Percentiles rank a stretch among this genome's conserved stretches.
phyloP scores from a whole-genome alignment of 2,113 vertebrate genomes.

The Equus quagga region DNA sequence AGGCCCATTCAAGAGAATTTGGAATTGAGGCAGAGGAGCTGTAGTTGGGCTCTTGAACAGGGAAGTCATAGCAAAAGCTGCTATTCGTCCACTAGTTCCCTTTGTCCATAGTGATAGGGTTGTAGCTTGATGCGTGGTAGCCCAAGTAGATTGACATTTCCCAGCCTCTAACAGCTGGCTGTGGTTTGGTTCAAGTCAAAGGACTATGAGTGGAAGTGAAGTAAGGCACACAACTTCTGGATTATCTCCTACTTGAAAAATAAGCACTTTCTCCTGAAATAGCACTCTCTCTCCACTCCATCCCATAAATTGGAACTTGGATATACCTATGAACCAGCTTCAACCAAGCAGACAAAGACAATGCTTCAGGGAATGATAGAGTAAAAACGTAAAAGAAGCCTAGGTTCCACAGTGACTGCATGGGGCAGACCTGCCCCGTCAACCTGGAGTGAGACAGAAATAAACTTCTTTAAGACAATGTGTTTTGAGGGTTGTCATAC shows the following conservation, averaged over 20 bases:
- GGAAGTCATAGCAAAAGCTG: neutral
- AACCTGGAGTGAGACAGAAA: neutral
- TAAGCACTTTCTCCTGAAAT: neutral
- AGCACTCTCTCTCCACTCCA: neutral
- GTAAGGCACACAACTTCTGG: neutral
- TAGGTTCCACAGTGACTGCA: neutral
- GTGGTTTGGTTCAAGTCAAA: neutral
- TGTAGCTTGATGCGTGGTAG: neutral
- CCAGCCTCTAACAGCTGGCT: neutral
- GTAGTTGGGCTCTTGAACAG: neutral
- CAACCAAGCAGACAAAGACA: neutral
- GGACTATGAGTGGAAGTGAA: neutral
- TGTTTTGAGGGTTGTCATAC: neutral
- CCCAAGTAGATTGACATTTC: neutral
- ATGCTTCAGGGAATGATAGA: neutral
- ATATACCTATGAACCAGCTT: neutral
- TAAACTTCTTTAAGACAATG: neutral
- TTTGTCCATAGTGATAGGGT: neutral
- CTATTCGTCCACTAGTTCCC: too few relatives aligned
- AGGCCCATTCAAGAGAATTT: neutral
- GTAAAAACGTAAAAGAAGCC: neutral
- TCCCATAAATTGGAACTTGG: neutral
- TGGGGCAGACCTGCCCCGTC: neutral
- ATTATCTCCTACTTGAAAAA: neutral
- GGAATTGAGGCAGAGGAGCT: neutral